Conservation (phyloP, 2,888 invertebrate species). For the Phalangium opilio region DNA sequence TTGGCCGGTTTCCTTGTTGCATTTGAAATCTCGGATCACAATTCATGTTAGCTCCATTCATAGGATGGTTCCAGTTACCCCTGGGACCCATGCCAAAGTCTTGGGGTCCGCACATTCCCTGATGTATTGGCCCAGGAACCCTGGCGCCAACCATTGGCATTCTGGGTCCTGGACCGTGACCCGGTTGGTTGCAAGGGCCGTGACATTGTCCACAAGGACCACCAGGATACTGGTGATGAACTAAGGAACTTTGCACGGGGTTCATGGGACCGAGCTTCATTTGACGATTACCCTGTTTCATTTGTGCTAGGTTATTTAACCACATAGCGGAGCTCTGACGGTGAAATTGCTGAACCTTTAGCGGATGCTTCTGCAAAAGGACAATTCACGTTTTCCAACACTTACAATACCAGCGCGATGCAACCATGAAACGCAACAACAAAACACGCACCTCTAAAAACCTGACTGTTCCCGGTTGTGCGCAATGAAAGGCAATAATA, state of each 20-base stretch:
- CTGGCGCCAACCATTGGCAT: conserved; percentile 4
- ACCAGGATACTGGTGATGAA: conserved; percentile 14
- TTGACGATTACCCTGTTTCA: conserved; percentile 25
- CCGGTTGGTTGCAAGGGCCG: conserved; percentile 7
- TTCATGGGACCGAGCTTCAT: conserved; percentile 11
- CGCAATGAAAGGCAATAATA: conserved; percentile 87
- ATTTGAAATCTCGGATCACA: conserved; percentile 3
- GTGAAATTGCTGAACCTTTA: conserved; percentile 72
- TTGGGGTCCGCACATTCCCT: conserved; percentile 5
- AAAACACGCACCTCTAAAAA: conserved; percentile 60
- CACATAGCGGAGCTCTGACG: conserved; percentile 67
- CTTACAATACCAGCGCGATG: not conserved
- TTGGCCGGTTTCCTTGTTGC: conserved; percentile 1
- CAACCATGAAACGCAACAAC: not conserved
- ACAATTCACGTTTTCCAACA: conserved; percentile 3
- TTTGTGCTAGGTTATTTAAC: conserved; percentile 57
- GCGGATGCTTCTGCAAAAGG: conserved; percentile 64
- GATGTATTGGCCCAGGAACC: conserved; percentile 7
- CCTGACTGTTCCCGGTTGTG: conserved; percentile 85
- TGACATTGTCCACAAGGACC: conserved; percentile 10
- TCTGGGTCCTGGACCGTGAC: too few species aligned
- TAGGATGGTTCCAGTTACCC: not conserved
- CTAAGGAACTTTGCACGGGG: conserved; percentile 11
- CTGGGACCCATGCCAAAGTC: too few species aligned
- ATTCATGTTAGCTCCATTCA: conserved; percentile 4